Conservation (phyloP, 2,797 vertebrate species). For the Pipistrellus pipistrellus region DNA sequence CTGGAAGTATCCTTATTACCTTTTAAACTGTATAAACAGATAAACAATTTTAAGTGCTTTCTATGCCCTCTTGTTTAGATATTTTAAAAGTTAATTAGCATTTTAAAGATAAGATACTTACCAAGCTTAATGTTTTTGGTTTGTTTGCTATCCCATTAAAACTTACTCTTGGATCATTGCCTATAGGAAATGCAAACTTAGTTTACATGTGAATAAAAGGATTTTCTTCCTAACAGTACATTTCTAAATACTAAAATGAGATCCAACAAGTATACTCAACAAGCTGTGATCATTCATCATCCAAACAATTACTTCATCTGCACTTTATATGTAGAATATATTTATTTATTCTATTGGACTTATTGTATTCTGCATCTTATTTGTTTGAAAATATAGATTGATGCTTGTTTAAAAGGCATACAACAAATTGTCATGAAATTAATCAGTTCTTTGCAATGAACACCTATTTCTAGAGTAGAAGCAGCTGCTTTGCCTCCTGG, state of each 20-base stretch:
- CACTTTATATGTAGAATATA: not conserved
- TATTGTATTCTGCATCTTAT: not conserved
- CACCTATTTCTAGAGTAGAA: not conserved
- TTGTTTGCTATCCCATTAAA: not conserved
- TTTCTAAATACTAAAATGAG: not conserved
- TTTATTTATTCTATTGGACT: not conserved
- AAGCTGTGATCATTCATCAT: not conserved
- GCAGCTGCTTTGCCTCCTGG: not conserved
- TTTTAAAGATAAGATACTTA: not conserved
- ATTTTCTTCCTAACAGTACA: not conserved
- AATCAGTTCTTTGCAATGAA: not conserved
- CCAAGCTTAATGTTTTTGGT: not conserved
- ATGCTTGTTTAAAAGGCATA: not conserved
- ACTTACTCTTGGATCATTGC: not conserved
- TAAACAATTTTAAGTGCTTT: not conserved
- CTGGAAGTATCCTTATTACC: not conserved
- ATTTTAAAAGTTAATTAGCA: not conserved
- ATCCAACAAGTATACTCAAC: not conserved
- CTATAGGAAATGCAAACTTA: not conserved
- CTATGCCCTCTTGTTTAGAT: not conserved
- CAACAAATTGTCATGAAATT: not conserved
- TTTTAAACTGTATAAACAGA: not conserved
- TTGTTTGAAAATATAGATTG: not conserved
- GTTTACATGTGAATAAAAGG: not conserved
- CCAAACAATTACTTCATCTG: not conserved